These are phyloP conservation scores for Marronus borbonicus DNA, from an alignment of 2,888 invertebrate genomes.

Conservation along the genomic window DNA sequence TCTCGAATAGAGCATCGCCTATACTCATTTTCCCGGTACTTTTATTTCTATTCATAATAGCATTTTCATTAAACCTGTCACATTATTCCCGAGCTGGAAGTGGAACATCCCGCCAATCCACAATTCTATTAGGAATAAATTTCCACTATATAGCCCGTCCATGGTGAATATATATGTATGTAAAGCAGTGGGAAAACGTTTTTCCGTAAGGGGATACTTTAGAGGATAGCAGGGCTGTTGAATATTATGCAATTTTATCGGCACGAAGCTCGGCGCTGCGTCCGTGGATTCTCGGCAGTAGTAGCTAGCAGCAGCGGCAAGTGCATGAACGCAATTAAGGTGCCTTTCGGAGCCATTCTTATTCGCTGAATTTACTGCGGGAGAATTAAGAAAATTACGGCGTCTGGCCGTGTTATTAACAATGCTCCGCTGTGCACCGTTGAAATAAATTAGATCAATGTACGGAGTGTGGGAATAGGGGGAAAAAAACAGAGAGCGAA, in stretches of 20 bases:
- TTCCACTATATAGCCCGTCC: conserved; percentile 38
- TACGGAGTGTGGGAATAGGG: neutral
- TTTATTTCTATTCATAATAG: conserved; percentile 35
- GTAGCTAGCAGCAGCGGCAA: neutral
- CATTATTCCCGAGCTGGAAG: conserved; percentile 20
- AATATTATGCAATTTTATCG: conserved; percentile 43
- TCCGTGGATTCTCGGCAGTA: neutral
- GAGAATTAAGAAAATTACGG: conserved; percentile 64
- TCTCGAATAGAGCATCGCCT: too few species aligned
- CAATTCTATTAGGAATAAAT: conserved; percentile 46
- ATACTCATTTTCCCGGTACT: conserved; percentile 2
- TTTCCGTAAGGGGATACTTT: neutral
- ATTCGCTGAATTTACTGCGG: conserved; percentile 62
- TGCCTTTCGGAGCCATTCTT: conserved; percentile 62
- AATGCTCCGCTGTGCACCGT: conserved; percentile 59
- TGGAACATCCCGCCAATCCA: conserved; percentile 23
- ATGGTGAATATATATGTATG: conserved; percentile 43
- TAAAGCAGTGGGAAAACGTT: conserved; percentile 30
- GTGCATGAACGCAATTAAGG: conserved; percentile 64
- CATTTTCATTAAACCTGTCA: conserved; percentile 39
- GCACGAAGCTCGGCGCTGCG: conserved; percentile 4
- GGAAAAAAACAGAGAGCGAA: too few species aligned
- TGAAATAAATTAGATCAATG: conserved; percentile 54
- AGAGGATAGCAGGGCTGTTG: neutral
- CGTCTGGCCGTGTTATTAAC: conserved; percentile 62